Evolutionary conservation across 2,888 invertebrate genomes (phyloP).

Genomic region (Biston betularia): DNA sequence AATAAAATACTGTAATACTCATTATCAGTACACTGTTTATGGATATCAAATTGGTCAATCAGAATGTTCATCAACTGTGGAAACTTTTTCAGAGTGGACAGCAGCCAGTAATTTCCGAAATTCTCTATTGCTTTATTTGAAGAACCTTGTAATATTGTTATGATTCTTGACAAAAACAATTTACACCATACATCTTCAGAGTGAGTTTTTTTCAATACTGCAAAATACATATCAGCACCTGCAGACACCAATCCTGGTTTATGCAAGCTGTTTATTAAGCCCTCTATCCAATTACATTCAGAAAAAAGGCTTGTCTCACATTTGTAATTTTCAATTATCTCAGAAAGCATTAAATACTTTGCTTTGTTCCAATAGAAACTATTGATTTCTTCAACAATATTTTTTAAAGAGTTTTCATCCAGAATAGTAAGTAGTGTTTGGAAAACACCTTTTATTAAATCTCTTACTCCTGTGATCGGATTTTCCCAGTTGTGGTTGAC

Average conservation of each 20-base stretch:
- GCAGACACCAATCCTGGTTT: slow-evolving; percentile 86
- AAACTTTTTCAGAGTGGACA: slow-evolving; percentile 78
- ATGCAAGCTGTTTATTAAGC: slow-evolving; percentile 73
- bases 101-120: slow-evolving; percentile 82
- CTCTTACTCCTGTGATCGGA: slow-evolving; percentile 84
- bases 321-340: slow-evolving; percentile 70
- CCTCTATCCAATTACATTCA: slow-evolving; percentile 63
- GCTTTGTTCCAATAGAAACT: slow-evolving; percentile 86
- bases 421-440: slow-evolving; percentile 63
- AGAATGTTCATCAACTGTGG: slow-evolving; percentile 60
- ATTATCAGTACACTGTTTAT: slow-evolving; percentile 48
- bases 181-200: slow-evolving; percentile 74
- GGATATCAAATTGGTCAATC: slow-evolving; percentile 54
- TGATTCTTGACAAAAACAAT: slow-evolving; percentile 66
- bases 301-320: slow-evolving; percentile 33
- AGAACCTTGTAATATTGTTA: slow-evolving; percentile 58
- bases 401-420: slow-evolving; percentile 54
- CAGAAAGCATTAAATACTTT: slow-evolving; percentile 85
- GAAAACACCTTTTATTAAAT: slow-evolving; percentile 82
- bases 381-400: slow-evolving; percentile 65
- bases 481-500: slow-evolving; percentile 88
- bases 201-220: slow-evolving; percentile 72
- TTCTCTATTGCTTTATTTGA: slow-evolving; percentile 71
- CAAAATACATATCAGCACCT: slow-evolving; percentile 87
- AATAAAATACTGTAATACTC: slow-evolving; percentile 63